Evolutionary conservation across 2,888 invertebrate genomes (phyloP), one percentile per base, ranked within the genome.

Genomic region (Thecocarcelia acutangulata): DNA sequence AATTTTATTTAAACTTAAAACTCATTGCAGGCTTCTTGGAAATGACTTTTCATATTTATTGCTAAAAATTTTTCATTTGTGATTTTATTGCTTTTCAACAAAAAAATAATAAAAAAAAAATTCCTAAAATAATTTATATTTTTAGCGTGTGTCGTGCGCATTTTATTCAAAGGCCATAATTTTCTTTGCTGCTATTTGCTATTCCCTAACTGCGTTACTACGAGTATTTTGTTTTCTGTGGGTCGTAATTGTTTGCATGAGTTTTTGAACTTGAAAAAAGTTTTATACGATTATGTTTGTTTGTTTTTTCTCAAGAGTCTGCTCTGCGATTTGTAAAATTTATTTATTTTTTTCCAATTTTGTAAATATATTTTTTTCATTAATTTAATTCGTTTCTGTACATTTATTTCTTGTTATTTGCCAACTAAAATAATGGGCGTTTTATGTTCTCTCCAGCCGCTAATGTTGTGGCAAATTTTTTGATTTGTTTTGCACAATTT

Each of bases 401-500:
- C 13, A 50, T 59, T 40, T 50, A 50, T 70, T 70, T 58, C 15
- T 40, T 61, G 12, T 44, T 15, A n/a, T 74, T 56, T 56, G n/a
- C 50, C 37, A 59, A 56, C n/a, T 37, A 44, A 72, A 78, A 73
- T 78, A 19, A 78, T 78, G 78, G 78, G 78, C 78, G 78, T 73
- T 73, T 50, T 66, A 12, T 37, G n/a, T 50, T 50, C 15, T 64
- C 17, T 72, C 44, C 5, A 28, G 24, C 24, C 33, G 9, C 40
- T 13, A 50, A 13, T 15, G 2, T 58, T 48, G 8, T 61, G 28
- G 15, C 3, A 12, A 15, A 42, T 69, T 63, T 69, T 56, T 64
- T 59, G 61, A 13, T 21, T 59, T 74, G 50, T 70, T 52, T 80
- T 59, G 69, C 64, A 44, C 64, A 74, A 69, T 74, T 74, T 58